A percentile compares a stretch with the other conserved stretches of the same genome.
These are phyloP conservation scores for Mycteria americana DNA, from an alignment of 2,797 vertebrate species.

Conservation along the genomic window DNA sequence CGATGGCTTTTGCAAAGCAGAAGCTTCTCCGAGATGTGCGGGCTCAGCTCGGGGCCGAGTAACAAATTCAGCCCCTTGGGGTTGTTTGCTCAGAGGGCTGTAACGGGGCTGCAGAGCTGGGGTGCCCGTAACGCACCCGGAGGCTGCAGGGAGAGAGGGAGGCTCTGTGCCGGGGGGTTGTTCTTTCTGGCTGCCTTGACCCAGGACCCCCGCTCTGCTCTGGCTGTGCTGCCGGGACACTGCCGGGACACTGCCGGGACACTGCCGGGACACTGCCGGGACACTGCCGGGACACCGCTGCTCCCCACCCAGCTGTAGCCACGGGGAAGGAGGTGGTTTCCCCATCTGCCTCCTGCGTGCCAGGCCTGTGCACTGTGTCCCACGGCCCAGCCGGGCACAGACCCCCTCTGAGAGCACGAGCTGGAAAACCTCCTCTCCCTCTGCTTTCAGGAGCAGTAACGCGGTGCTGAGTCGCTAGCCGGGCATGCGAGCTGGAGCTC, in stretches of 20 bases:
- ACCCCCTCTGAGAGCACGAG: rapidly evolving
- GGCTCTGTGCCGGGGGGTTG: rapidly evolving
- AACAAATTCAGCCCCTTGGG: neutral
- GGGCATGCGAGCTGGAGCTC: neutral
- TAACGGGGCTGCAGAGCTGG: rapidly evolving
- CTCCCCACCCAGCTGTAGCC: neutral
- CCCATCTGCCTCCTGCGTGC: rapidly evolving
- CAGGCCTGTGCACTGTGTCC: neutral
- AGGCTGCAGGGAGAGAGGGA: neutral
- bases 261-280: rapidly evolving
- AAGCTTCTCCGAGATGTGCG: rapidly evolving
- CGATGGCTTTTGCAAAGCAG: neutral
- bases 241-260: rapidly evolving
- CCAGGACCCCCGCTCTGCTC: neutral
- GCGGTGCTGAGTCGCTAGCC: neutral
- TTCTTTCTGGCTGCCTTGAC: neutral
- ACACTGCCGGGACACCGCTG: rapidly evolving
- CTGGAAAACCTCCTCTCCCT: neutral
- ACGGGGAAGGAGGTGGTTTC: rapidly evolving
- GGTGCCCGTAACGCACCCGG: rapidly evolving
- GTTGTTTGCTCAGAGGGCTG: too few relatives aligned
- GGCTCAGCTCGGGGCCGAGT: neutral
- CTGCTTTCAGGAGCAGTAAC: rapidly evolving
- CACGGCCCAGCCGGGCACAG: neutral
- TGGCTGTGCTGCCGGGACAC: rapidly evolving